Base-by-base conservation (phyloP, 2,888 invertebrate genomes). In the Mystacides longicornis region DNA sequence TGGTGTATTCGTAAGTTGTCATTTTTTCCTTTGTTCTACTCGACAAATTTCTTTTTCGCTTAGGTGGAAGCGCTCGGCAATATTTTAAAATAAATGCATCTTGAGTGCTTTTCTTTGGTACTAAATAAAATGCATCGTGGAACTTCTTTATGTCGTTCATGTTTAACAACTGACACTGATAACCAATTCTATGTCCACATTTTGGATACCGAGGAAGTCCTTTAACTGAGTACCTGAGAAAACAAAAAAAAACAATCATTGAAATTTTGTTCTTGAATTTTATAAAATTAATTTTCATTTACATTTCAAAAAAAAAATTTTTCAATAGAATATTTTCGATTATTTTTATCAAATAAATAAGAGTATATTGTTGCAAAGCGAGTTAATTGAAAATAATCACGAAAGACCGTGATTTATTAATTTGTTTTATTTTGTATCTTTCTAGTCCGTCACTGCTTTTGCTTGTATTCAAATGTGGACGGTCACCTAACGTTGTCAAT, bases 111-210 rank as follows among this genome's bases (percentile, higher is more conserved):
- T 31, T 31, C 7, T 31, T 31, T 31, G 31, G 31, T 31, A 31
- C 31, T 14, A 31, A 31, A 9, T 31, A 31, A 31, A 31, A 31
- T 31, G 31, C 31, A 31, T 31, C 31, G 14, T 31, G 14, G 14
- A 31, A 31, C 7, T 31, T 31, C 31, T 31, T 31, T 31, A 31
- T 31, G 14, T 31, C 31, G 31, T 43, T 43, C 43, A 43, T 43
- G 5, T 7, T 16, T 43, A 43, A 43, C 16, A 43, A 43, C 5
- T 11, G 7, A n/a, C 4, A 43, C 16, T 43, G 43, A n/a, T 43
- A 43, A 43, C 43, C 43, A 5, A 43, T 16, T 43, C 43, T 43
- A 43, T 43, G 43, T 43, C 43, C 43, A 43, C 43, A 43, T 43
- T 43, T 43, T 43, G 43, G 43, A 43, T 43, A 43, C 16, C 18